Evolutionary conservation across 2,888 invertebrate genomes (phyloP).

Genomic region (Lycaena phlaeas): DNA sequence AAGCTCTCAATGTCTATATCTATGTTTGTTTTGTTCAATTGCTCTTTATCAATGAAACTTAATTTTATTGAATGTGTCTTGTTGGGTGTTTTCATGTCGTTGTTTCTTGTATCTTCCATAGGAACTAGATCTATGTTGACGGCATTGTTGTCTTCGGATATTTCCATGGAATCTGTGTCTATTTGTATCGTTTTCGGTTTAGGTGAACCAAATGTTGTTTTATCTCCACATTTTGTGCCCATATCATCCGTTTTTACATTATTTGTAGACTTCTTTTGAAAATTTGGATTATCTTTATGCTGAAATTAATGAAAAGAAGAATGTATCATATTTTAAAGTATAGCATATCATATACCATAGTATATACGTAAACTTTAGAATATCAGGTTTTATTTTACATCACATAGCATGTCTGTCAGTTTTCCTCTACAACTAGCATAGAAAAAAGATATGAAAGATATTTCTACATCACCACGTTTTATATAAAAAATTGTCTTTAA

Average conservation of each 20-base stretch:
- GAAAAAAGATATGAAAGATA: too few relatives aligned
- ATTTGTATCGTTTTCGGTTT: constrained; percentile 37
- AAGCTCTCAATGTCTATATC: constrained; percentile 48
- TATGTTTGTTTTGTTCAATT: constrained; percentile 23
- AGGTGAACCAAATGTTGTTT: constrained; percentile 8
- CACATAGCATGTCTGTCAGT: too few relatives aligned
- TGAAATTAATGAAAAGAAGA: too few relatives aligned
- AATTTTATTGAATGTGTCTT: constrained; percentile 35
- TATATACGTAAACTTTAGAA: too few relatives aligned
- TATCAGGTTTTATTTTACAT: too few relatives aligned
- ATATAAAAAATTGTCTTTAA: too few relatives aligned
- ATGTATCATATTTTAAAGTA: too few relatives aligned
- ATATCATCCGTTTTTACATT: constrained; percentile 4
- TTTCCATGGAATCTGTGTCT: constrained; percentile 41
- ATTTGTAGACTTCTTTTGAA: too few relatives aligned
- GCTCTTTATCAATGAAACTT: constrained; percentile 33
- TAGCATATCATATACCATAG: too few relatives aligned
- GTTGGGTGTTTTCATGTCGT: constrained; percentile 16
- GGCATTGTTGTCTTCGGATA: constrained; percentile 36
- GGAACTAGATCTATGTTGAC: constrained; percentile 34
- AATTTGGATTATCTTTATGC: too few relatives aligned
- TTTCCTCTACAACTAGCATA: too few relatives aligned
- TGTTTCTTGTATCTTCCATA: constrained; percentile 13
- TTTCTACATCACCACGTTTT: too few relatives aligned
- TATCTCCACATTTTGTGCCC: background rate